These are phyloP conservation scores for Sepiola atlantica DNA, from an alignment of 2,888 invertebrate genomes.

Conservation along the genomic window DNA sequence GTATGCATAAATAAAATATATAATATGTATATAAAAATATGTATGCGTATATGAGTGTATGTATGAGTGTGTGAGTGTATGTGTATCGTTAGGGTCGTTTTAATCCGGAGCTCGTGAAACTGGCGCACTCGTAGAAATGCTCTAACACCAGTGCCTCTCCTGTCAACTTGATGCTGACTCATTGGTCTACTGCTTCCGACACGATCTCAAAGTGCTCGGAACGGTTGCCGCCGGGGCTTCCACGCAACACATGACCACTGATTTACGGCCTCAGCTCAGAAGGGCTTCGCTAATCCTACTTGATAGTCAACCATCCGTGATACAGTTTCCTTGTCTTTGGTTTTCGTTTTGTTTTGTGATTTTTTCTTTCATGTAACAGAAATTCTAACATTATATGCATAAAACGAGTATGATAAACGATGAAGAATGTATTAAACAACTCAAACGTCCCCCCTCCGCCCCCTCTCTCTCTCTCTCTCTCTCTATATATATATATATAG, in stretches of 20 bases:
- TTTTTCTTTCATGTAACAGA: background rate
- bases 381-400: background rate
- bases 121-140: too few species aligned
- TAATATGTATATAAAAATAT: too few species aligned
- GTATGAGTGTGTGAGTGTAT: too few species aligned
- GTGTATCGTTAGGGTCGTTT: too few species aligned
- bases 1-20: too few species aligned
- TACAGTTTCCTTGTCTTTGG: background rate
- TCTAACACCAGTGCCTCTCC: background rate
- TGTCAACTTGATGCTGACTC: background rate
- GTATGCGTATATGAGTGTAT: too few species aligned
- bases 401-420: background rate
- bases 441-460: too few species aligned
- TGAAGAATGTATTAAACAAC: too few species aligned
- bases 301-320: background rate
- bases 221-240: background rate
- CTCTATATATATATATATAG: too few species aligned
- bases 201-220: background rate
- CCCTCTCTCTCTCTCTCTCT: too few species aligned
- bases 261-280: background rate
- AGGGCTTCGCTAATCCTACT: background rate
- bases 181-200: background rate
- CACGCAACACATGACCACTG: background rate
- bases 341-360: background rate
- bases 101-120: too few species aligned